A percentile compares a stretch with the other conserved stretches of the same genome.
Conservation (phyloP, 2,797 vertebrate genomes). For the Phataginus tricuspis region DNA sequence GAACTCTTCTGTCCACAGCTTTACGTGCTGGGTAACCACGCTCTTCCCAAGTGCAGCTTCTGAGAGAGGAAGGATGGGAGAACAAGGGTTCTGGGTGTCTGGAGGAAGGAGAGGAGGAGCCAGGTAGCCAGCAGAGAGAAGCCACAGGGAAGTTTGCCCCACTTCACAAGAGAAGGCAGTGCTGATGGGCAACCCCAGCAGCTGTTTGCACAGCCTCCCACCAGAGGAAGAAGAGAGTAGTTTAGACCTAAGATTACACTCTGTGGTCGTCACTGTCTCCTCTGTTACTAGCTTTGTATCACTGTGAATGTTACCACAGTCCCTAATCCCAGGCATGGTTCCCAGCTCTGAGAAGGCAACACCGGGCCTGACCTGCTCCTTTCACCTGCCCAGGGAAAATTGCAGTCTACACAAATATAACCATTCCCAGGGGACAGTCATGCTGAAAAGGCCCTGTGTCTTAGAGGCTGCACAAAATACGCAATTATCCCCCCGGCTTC, state of each 20-base stretch:
- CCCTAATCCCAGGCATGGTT: background rate
- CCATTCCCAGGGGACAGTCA: background rate
- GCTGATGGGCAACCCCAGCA: background rate
- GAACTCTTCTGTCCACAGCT: background rate
- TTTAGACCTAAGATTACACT: conserved; percentile 11
- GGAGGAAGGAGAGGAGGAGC: too few species aligned
- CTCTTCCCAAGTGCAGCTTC: background rate
- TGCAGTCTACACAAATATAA: conserved; percentile 42
- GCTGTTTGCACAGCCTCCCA: background rate
- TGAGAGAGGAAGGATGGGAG: background rate
- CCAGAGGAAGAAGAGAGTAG: background rate
- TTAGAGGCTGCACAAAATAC: conserved; percentile 62
- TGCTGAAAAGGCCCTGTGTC: conserved; percentile 73
- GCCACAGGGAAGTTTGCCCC: background rate
- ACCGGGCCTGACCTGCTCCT: background rate
- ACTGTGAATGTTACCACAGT: background rate
- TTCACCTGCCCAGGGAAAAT: conserved; percentile 65
- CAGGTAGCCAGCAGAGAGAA: background rate
- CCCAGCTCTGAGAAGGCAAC: conserved; percentile 53
- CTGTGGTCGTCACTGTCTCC: background rate
- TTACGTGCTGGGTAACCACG: rapidly evolving
- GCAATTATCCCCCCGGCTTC: conserved; percentile 68
- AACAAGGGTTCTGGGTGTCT: background rate
- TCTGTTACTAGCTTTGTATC: conserved; percentile 25
- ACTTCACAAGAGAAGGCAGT: background rate